phyloP scores from a whole-genome alignment of 2,113 vertebrate species.

The Glareola pratincola region DNA sequence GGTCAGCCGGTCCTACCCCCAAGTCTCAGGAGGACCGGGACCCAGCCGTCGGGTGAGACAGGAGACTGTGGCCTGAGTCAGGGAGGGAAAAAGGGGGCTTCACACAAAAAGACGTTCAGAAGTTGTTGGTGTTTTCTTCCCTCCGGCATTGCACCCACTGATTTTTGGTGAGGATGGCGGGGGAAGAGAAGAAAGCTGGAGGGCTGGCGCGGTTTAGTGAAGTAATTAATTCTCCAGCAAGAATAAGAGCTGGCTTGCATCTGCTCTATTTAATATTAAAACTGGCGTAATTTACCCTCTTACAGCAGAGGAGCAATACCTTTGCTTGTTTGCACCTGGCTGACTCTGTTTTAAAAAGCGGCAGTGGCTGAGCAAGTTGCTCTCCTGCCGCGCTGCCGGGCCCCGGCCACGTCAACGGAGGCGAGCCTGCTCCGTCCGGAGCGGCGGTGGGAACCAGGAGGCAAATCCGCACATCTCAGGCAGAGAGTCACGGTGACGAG shows the following conservation, averaged over 20 bases:
- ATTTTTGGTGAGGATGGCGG: not conserved
- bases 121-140: not conserved
- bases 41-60: not conserved
- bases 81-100: not conserved
- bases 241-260: not conserved
- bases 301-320: not conserved
- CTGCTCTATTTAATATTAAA: not conserved
- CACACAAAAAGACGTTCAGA: not conserved
- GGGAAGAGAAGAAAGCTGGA: not conserved
- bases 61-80: not conserved
- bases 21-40: not conserved
- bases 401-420: accelerated
- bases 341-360: not conserved
- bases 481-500: accelerated
- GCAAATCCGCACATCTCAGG: not conserved
- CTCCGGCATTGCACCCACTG: not conserved
- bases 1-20: accelerated
- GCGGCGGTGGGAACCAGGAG: not conserved
- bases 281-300: not conserved
- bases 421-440: not conserved
- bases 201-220: not conserved
- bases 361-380: not conserved
- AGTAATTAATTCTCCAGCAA: not conserved
- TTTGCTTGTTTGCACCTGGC: not conserved
- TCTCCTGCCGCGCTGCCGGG: not conserved